Evolutionary conservation across 2,113 vertebrate species (phyloP).

Genomic region (Cromileptes altivelis): DNA sequence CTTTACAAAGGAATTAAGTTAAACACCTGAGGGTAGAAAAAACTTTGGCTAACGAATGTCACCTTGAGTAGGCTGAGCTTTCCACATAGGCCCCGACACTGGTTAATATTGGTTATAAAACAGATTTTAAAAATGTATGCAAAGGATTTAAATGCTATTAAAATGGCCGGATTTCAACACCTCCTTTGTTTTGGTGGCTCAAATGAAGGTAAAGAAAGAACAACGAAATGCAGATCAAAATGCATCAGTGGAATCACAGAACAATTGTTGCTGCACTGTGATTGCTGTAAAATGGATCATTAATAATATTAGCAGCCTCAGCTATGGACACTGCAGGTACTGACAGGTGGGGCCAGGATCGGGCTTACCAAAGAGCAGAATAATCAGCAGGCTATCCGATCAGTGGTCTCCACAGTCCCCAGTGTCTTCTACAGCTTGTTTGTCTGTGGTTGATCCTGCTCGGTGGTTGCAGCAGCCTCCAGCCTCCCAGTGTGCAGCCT

Average conservation of each 20-base stretch:
- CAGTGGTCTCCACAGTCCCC: neutral
- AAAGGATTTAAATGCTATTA: neutral
- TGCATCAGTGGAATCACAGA: neutral
- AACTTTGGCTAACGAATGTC: slow-evolving; percentile 39
- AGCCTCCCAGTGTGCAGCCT: slow-evolving; percentile 15
- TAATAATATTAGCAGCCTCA: neutral
- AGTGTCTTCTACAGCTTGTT: neutral
- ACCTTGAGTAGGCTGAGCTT: slow-evolving; percentile 31
- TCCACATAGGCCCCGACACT: neutral
- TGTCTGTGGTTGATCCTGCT: neutral
- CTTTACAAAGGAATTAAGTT: neutral
- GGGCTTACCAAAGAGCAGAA: slow-evolving; percentile 36
- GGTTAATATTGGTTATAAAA: neutral
- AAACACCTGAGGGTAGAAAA: neutral
- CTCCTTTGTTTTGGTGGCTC: neutral
- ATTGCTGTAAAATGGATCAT: neutral
- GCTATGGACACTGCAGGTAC: slow-evolving; percentile 24
- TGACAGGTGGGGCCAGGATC: slow-evolving; percentile 27
- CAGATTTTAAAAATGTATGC: neutral
- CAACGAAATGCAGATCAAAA: neutral
- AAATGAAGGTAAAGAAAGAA: neutral
- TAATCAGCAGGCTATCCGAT: slow-evolving; percentile 20
- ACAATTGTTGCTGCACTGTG: slow-evolving; percentile 28
- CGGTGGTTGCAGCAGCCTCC: slow-evolving; percentile 40
- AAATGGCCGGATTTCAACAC: neutral